These are phyloP conservation scores for Oryzias sinensis DNA, from an alignment of 2,797 vertebrate species.

Conservation along the genomic window DNA sequence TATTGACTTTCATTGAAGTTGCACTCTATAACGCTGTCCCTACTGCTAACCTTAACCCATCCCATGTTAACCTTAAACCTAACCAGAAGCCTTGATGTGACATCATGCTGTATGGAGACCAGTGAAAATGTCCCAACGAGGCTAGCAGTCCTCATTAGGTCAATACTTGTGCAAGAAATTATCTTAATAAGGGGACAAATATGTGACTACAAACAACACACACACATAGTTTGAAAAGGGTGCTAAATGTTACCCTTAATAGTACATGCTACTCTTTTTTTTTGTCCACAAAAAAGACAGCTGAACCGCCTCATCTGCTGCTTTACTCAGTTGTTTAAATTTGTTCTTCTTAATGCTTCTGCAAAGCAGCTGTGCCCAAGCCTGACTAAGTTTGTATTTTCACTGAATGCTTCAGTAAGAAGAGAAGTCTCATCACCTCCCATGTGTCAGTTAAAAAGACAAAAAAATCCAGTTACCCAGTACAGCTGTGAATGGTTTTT, in stretches of 20 bases:
- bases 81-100: no score
- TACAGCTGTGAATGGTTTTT: neutral
- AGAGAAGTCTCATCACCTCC: conserved; percentile 1
- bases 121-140: no score
- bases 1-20: no score
- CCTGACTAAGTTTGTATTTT: conserved; percentile 10
- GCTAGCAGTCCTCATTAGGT: no score
- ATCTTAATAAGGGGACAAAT: no score
- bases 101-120: no score
- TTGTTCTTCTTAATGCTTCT: conserved; percentile 11
- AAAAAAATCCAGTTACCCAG: conserved; percentile 1
- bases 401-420: conserved; percentile 4
- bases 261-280: no score
- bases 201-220: neutral
- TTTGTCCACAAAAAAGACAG: neutral
- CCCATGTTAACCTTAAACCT: no score
- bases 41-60: no score
- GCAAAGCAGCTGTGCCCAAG: conserved; percentile 1
- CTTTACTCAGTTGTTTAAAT: neutral
- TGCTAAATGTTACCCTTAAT: no score
- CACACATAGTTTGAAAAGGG: neutral
- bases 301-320: neutral
- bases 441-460: neutral
- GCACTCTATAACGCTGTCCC: no score
- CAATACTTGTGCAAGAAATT: no score